Evolutionary conservation across 2,888 invertebrate species (phyloP), one percentile per base, ranked within the genome.

Genomic region (Blomia tropicalis): DNA sequence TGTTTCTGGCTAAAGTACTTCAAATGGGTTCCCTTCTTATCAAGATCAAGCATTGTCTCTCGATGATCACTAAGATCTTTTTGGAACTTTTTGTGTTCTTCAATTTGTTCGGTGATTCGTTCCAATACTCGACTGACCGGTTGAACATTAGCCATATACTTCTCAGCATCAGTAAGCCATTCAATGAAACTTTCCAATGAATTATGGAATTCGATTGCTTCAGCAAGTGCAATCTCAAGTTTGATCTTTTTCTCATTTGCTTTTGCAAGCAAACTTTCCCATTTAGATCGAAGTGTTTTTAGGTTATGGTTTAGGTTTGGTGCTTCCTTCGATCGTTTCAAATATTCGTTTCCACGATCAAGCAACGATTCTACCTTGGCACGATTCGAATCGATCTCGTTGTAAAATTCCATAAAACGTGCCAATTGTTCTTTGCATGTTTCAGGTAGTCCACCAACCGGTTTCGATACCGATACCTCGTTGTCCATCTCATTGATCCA

Each of bases 1-100:
- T 96, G 96, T 74, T 96, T 98, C 77, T 98, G 96, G 70, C 92
- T 92, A 79, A 95, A 95, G 78, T 95, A 95, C 74, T 96, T 96
- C 62, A 98, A 80, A 72, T 95, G 93, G 0, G 93, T 93, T 67
- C 95, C 96, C 75, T 91, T 91, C 77, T 93, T 93, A 77, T 96
- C 93, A 66, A 98, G 77, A 69, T 88, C 84, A 0, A 92, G 78
- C 91, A 96, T 91, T 0, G 85, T 85, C 75, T 95, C 93, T 2
- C 95, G 81, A 73, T 95, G 91, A 0, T 86, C 83, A 14, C 87
- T 83, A 0, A 96, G 85, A 70, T 91, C 89, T 71, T 91, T 92
- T 73, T 95, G 93, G 79, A 95, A 85, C 1, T 83, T 76, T 72
- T 91, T 92, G 78, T 98, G 96, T 65, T 92, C 92, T 73, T 92